Conservation (phyloP, 2,888 invertebrate species). For the Dione juno region DNA sequence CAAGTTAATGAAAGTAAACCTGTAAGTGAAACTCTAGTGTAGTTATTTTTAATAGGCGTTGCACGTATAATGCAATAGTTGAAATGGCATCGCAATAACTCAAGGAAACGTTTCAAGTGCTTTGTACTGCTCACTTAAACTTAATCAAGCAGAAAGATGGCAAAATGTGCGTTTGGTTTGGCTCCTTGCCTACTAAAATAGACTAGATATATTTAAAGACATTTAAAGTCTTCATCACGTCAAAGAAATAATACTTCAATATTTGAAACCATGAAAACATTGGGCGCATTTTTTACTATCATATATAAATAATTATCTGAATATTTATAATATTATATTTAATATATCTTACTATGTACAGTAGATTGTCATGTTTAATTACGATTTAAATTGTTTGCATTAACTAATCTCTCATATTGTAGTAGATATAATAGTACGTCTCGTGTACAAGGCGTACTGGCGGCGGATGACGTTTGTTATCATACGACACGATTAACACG, state of each 20-base stretch:
- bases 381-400: background rate
- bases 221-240: too few species aligned
- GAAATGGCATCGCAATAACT: slow-evolving; percentile 10
- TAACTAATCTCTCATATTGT: background rate
- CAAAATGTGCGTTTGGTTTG: background rate
- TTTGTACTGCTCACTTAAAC: background rate
- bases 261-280: background rate
- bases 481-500: background rate
- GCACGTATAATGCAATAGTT: slow-evolving; percentile 16
- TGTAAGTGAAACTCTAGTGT: slow-evolving; percentile 1
- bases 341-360: background rate
- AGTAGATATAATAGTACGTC: background rate
- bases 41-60: slow-evolving; percentile 16
- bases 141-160: background rate
- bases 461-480: slow-evolving; percentile 13
- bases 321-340: background rate
- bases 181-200: background rate
- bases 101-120: background rate
- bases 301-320: background rate
- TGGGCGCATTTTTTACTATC: background rate
- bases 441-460: background rate
- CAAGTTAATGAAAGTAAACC: slow-evolving; percentile 2
- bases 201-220: background rate
- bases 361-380: slow-evolving; percentile 11
- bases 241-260: too few species aligned